Conservation (phyloP, 1,140 invertebrate species). For the Zaprionus tsacasi region DNA sequence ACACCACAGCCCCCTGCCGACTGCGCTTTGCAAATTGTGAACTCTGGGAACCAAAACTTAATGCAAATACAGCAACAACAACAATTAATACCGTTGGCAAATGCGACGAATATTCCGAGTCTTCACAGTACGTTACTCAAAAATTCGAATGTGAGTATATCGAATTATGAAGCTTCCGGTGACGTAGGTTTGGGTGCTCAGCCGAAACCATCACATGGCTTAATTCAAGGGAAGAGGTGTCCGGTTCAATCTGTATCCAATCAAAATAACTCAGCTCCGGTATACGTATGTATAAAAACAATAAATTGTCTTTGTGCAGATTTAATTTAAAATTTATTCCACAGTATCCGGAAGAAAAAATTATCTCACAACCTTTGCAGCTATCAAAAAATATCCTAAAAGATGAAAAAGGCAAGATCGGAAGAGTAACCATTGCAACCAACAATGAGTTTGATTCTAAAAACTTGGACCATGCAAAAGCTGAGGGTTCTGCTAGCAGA, state of each 20-base stretch:
- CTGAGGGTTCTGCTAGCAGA: conserved; percentile 1
- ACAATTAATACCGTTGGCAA: conserved; percentile 28
- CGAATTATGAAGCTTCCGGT: conserved; percentile 26
- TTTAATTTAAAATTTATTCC: conserved; percentile 2
- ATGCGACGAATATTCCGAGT: conserved; percentile 37
- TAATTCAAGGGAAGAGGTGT: conserved; percentile 34
- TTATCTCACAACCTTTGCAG: conserved; percentile 1
- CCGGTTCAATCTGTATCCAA: conserved; percentile 32
- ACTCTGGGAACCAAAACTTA: conserved; percentile 62
- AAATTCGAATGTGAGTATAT: conserved; percentile 30
- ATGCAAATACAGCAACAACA: conserved; percentile 40
- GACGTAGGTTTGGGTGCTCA: neutral
- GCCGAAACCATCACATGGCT: conserved; percentile 33
- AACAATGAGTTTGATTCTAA: conserved; percentile 24
- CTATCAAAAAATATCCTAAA: conserved; percentile 28
- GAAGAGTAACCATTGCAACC: neutral
- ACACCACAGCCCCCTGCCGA: conserved; percentile 55
- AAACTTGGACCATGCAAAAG: neutral
- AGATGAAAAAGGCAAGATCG: conserved; percentile 16
- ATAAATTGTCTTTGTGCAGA: neutral
- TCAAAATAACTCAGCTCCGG: conserved; percentile 70
- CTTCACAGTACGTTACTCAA: conserved; percentile 58
- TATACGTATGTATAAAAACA: conserved; percentile 43
- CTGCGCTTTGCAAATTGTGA: conserved; percentile 48
- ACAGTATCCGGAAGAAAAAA: conserved; percentile 61